A percentile compares a stretch with the other conserved stretches of the same genome.
These are phyloP conservation scores for Neopipo cinnamomea DNA, from an alignment of 2,113 vertebrate species.

Conservation along the genomic window DNA sequence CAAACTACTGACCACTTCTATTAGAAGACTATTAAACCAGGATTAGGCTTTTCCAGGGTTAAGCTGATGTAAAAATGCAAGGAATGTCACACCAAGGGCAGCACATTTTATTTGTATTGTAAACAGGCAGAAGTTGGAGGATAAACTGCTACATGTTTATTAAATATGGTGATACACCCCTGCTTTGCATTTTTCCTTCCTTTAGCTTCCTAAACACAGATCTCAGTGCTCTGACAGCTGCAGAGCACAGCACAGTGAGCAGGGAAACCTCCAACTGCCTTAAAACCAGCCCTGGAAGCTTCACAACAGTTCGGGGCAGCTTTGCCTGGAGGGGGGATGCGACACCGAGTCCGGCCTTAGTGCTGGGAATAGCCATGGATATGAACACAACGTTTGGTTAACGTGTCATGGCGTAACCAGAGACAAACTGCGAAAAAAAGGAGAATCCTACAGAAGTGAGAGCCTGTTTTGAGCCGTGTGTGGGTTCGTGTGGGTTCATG, in stretches of 20 bases:
- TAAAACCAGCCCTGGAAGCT: not conserved
- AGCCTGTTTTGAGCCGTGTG: not conserved
- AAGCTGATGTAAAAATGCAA: slow-evolving; percentile 72
- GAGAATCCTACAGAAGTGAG: not conserved
- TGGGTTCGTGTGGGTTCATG: no score
- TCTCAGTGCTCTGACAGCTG: not conserved
- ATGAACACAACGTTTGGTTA: not conserved
- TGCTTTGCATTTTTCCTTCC: not conserved
- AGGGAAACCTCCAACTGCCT: not conserved
- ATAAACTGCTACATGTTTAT: slow-evolving; percentile 52
- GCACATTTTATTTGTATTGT: slow-evolving; percentile 49
- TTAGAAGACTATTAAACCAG: slow-evolving; percentile 76
- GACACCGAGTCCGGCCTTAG: not conserved
- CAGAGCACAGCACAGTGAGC: not conserved
- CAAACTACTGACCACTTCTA: slow-evolving; percentile 73
- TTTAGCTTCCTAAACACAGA: slow-evolving; percentile 25
- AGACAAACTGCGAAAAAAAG: not conserved
- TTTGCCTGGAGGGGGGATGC: not conserved
- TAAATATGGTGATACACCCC: slow-evolving; percentile 25
- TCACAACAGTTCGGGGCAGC: not conserved
- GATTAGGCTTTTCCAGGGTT: slow-evolving; percentile 71
- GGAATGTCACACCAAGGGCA: slow-evolving; percentile 67
- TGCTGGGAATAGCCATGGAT: not conserved
- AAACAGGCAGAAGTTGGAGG: slow-evolving; percentile 44
- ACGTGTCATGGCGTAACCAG: not conserved